phyloP scores from a whole-genome alignment of 2,888 invertebrate genomes.

The Tortricodes alternella region DNA sequence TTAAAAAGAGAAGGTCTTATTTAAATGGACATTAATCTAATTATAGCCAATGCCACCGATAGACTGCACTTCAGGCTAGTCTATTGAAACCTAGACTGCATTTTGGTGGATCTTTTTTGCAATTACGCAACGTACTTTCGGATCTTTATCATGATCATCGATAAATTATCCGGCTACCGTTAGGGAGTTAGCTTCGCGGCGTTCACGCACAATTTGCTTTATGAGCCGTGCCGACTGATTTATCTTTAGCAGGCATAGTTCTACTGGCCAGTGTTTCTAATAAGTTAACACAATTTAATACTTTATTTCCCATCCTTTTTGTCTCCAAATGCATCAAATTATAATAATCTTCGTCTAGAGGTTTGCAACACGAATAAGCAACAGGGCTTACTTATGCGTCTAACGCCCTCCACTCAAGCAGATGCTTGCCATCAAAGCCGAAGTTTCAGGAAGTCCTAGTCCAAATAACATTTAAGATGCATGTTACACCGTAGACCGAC shows the following conservation, averaged over 20 bases:
- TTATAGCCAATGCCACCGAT: constrained; percentile 18
- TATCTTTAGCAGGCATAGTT: not conserved
- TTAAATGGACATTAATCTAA: not conserved
- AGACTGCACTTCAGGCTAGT: not conserved
- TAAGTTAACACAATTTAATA: not conserved
- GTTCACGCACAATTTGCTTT: constrained; percentile 9
- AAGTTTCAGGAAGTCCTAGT: not conserved
- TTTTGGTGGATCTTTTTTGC: not conserved
- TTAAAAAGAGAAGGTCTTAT: not conserved
- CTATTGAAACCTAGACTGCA: not conserved
- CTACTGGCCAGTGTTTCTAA: not conserved
- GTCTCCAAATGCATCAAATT: not conserved
- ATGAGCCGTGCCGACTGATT: constrained; percentile 19
- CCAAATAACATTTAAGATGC: not conserved
- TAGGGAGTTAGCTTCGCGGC: constrained; percentile 3
- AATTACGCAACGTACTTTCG: constrained; percentile 6
- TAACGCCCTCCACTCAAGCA: not conserved
- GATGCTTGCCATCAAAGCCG: not conserved
- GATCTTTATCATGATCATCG: constrained; percentile 19
- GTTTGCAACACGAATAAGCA: not conserved
- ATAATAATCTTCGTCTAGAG: no score
- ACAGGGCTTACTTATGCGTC: not conserved
- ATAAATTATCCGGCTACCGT: constrained; percentile 12
- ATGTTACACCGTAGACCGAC: not conserved
- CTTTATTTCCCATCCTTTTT: not conserved